Base-by-base conservation (phyloP, 2,113 vertebrate genomes). In the Loxodonta africana region DNA sequence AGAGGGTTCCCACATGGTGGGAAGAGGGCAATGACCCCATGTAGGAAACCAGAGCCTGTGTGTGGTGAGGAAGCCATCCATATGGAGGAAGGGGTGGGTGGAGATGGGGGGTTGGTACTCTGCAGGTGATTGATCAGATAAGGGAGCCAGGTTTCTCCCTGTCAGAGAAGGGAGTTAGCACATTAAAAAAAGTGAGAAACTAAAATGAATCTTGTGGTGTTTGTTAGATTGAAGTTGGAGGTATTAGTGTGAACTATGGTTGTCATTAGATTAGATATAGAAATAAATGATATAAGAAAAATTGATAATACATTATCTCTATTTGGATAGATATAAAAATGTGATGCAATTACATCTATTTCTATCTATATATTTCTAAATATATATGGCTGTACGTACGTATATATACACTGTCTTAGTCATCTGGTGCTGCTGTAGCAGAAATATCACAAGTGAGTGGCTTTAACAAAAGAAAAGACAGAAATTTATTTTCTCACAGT, bases 201-300 rank as follows among this genome's bases (percentile, higher is more conserved):
- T 46, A 62, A 76, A 91, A 85, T 20, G 57, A 62, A 69, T 3
- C 8, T 28, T 67, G 28, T 74, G 28, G 46, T 44, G 46, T 76
- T 91, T 44, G 46, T 76, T 91, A 67, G 51, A 69, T 84, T 88
- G 91, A 89, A 91, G 41, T 71, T 63, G 33, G 33, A 86, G 20
- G 9, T 85, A 77, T 62, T 91, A 1, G 2, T 23, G 9, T 88
- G 5, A 83, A 30, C 63, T 46, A 62, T 14, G 26, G 12, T 51
- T 76, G 48, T 85, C 23, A 67, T 26, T 23, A 62, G 33, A 33
- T 44, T 23, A 62, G 33, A 37, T 44, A n/a, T 17, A n/a, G 48
- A 41, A 11, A 44, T 44, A 11, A 77, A 57, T 81, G 14, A 88
- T 48, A 78, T n/a, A 17, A 8, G 30, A 90, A 46, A 46, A 67